Conservation (phyloP, 1,140 invertebrate species). For the Propsilocerus akamusi region DNA sequence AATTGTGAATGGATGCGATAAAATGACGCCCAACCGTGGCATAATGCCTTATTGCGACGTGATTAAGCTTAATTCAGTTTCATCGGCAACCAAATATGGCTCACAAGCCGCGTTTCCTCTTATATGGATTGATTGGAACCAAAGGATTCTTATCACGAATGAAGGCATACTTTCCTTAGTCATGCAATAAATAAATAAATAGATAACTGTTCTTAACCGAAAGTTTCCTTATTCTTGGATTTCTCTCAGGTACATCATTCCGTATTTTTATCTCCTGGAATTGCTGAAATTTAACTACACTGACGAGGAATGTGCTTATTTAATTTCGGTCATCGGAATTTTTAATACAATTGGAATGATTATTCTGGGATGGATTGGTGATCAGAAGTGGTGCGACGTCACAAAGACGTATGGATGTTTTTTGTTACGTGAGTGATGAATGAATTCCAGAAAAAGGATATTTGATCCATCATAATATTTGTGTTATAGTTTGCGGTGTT, state of each 20-base stretch:
- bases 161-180: too few species aligned
- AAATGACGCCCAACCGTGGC: too few species aligned
- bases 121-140: too few species aligned
- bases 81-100: too few species aligned
- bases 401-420: constrained; percentile 62
- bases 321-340: constrained; percentile 67
- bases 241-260: constrained; percentile 49
- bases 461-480: background rate
- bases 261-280: constrained; percentile 74
- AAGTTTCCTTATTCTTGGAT: background rate
- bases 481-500: constrained; percentile 39
- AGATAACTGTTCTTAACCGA: too few species aligned
- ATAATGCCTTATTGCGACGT: too few species aligned
- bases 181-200: too few species aligned
- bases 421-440: constrained; percentile 29
- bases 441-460: background rate
- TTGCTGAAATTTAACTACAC: constrained; percentile 38
- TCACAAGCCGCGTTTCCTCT: too few species aligned
- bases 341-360: constrained; percentile 84
- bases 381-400: constrained; percentile 69
- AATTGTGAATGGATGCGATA: too few species aligned
- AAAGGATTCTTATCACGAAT: too few species aligned
- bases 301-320: constrained; percentile 49
- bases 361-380: constrained; percentile 72
- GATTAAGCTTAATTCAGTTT: too few species aligned